phyloP scores from a whole-genome alignment of 2,888 invertebrate species.

The Sialis lutaria region DNA sequence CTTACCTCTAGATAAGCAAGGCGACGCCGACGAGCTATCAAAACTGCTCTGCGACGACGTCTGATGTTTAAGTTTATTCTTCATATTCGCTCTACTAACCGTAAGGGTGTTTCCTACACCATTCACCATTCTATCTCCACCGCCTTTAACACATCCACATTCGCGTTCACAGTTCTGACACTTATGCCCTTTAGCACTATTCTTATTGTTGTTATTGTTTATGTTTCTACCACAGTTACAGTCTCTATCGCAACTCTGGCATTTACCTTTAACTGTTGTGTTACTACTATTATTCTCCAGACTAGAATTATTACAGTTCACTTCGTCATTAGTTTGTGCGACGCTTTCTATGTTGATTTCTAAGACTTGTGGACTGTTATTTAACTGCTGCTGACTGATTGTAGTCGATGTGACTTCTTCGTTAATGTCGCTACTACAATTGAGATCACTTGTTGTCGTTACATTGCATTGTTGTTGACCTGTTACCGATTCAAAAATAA shows the following conservation, averaged over 20 bases:
- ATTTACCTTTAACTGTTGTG: slow-evolving; percentile 7
- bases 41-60: slow-evolving; percentile 24
- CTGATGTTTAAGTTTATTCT: slow-evolving; percentile 19
- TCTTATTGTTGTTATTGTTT: slow-evolving; percentile 19
- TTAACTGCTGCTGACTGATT: no score
- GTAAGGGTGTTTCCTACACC: slow-evolving; percentile 16
- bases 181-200: slow-evolving; percentile 15
- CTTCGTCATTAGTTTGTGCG: no score
- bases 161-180: no score
- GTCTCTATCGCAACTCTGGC: background rate
- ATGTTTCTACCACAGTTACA: slow-evolving; percentile 18
- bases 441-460: no score
- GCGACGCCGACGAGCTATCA: slow-evolving; percentile 32
- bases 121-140: slow-evolving; percentile 9
- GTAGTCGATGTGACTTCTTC: no score
- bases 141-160: no score
- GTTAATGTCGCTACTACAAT: no score
- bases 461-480: no score
- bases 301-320: slow-evolving; percentile 5
- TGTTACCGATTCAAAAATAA: no score
- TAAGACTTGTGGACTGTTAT: no score
- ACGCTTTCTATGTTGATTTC: no score
- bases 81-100: slow-evolving; percentile 17
- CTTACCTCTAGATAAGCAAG: slow-evolving; percentile 37
- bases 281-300: slow-evolving; percentile 3